These are phyloP conservation scores for Acrossocheilus wenchowensis DNA, from an alignment of 2,797 vertebrate species.

Conservation along the genomic window DNA sequence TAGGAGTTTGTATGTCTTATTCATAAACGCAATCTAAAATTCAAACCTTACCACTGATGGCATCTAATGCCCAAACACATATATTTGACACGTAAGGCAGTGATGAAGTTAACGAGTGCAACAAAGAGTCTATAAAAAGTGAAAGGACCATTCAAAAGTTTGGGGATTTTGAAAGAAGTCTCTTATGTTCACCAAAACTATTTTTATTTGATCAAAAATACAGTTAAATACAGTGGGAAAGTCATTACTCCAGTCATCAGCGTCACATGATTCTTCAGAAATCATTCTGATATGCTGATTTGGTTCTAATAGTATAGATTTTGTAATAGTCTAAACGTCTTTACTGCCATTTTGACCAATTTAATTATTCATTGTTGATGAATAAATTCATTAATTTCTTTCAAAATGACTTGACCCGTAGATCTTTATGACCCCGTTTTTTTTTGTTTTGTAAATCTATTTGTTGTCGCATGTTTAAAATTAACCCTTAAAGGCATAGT, in stretches of 20 bases:
- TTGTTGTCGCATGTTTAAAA: too few species aligned
- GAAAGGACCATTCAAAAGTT: background rate
- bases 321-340: too few species aligned
- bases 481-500: too few species aligned
- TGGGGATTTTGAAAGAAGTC: background rate
- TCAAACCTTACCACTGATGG: slow-evolving; percentile 37
- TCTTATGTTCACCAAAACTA: background rate
- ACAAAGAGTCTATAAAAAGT: slow-evolving; percentile 5
- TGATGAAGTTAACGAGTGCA: background rate
- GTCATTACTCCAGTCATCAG: background rate
- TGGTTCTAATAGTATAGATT: background rate
- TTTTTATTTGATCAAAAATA: background rate
- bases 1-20: slow-evolving; percentile 49
- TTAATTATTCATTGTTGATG: background rate
- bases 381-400: too few species aligned
- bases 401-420: too few species aligned
- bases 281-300: background rate
- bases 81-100: background rate
- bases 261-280: background rate
- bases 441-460: too few species aligned
- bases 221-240: background rate
- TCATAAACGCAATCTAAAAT: slow-evolving; percentile 36
- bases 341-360: background rate
- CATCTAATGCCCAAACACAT: slow-evolving; percentile 19
- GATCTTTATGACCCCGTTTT: too few species aligned